Base-by-base conservation (phyloP, 2,888 invertebrate genomes). In the Eudasyphora cyanicolor region DNA sequence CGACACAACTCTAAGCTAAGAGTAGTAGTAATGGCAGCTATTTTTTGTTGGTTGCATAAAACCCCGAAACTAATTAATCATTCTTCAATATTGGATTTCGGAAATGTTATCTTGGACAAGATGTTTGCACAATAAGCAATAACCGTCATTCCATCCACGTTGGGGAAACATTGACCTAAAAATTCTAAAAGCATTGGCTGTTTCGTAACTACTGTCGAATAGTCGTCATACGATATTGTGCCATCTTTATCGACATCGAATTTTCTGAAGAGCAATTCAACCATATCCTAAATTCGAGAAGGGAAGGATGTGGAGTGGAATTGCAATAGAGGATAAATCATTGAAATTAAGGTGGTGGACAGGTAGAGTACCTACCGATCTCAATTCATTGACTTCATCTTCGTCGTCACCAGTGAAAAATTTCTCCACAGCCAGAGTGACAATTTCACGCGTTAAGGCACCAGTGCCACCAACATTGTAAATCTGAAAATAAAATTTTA, bases 171-270 rank as follows among this genome's bases (percentile, higher is more conserved):
- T 86, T 94, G 94, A 0, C 97, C 97, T 60, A 97, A 93, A 54
- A 94, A 94, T 89, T 97, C 95, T 67, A 97, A 88, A 19, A 96
- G 90, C 74, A 95, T 93, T 0, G 95, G 95, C 14, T 95, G 95
- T 69, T 93, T 92, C 38, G 92, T 86, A 0, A 96, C 95, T 0
- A 95, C 93, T 14, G 92, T 90, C 51, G 93, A 93, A 88, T 95
- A 96, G 88, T 96, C 96, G 2, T 93, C 92, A 76, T 85, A 89
- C 17, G 95, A 95, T 27, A 97, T 94, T 78, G 94, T 93, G 0
- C 96, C 96, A 88, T 97, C 97, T 82, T 95, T 93, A 88, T 97
- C 96, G 0, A 93, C 84, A 88, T 97, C 97, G 93, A 96, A 94
- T 88, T 95, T 95, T 88, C 95, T 96, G 14, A 96, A 92, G 87